Evolutionary conservation across 2,888 invertebrate genomes (phyloP), one percentile per base, ranked within the genome.

Genomic region (Heliconius cydno): DNA sequence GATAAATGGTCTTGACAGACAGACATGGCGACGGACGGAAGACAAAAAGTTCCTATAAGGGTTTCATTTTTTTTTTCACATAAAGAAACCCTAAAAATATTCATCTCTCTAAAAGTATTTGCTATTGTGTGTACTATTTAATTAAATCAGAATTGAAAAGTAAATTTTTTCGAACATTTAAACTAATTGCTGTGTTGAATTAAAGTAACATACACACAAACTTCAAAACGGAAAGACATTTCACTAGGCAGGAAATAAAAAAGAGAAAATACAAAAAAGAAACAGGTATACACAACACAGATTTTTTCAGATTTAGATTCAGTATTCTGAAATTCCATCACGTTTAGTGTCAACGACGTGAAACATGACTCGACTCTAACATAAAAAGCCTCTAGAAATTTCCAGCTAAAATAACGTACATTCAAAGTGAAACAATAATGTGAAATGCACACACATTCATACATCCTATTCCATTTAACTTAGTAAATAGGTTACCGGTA

Each of bases 361-460:
- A 75, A 75, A 75, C 75, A 65, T 75, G 46, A n/a, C 63, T 65
- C 28, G 28, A n/a, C 41, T 41, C 19, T n/a, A 34, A 60, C 60
- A 65, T 65, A 75, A 28, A 65, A 75, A 65, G 63, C 28, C 28
- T 65, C 46, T 75, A 60, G 68, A 65, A 78, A 67, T 66, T 73
- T 57, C 60, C 63, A 74, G 60, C 68, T 78, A n/a, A 78, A 78
- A 78, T 63, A 78, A 41, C 57, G 38, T 22, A 67, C 30, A 78
- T 78, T 78, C 74, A 75, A 41, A 78, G 41, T 78, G 67, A 38
- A n/a, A 73, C 74, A 68, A 74, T 78, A 68, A 68, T 78, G 25
- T 41, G 78, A 67, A 78, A 74, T 78, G 78, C 68, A 46, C 60
- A 67, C 60, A 74, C 57, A 28, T 60, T 67, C 67, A 67, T 66